Evolutionary conservation across 2,888 invertebrate genomes (phyloP).

Genomic region (Apotomis turbidana): DNA sequence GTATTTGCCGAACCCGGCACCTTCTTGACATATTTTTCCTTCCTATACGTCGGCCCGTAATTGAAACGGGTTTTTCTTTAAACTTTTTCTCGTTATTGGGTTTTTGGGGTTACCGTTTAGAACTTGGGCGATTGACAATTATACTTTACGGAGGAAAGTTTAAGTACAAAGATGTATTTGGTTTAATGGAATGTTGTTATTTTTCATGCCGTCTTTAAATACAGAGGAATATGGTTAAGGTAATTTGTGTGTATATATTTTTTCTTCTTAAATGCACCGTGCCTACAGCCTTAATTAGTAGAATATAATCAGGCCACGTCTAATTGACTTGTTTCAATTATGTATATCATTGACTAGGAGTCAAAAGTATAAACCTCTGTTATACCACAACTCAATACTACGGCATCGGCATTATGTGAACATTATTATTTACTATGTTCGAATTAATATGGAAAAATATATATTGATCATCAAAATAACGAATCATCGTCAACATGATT

Average conservation of each 20-base stretch:
- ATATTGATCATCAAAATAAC: no score
- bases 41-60: constrained; percentile 40
- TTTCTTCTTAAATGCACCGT: no score
- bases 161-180: constrained; percentile 5
- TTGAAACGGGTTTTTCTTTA: constrained; percentile 41
- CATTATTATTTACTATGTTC: no score
- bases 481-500: no score
- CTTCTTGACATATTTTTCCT: constrained; percentile 42
- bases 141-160: constrained; percentile 17
- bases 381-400: no score
- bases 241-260: neutral
- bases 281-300: no score
- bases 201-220: constrained; percentile 23
- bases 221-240: constrained; percentile 39
- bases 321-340: no score
- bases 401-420: no score
- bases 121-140: constrained; percentile 36
- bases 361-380: no score
- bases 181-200: constrained; percentile 10
- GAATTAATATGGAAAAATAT: no score
- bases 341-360: no score
- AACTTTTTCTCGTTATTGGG: constrained; percentile 40
- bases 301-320: no score
- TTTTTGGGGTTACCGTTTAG: constrained; percentile 33
- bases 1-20: constrained; percentile 42